Evolutionary conservation across 1,140 invertebrate species (phyloP).

Genomic region (Aphaenogaster floridana): DNA sequence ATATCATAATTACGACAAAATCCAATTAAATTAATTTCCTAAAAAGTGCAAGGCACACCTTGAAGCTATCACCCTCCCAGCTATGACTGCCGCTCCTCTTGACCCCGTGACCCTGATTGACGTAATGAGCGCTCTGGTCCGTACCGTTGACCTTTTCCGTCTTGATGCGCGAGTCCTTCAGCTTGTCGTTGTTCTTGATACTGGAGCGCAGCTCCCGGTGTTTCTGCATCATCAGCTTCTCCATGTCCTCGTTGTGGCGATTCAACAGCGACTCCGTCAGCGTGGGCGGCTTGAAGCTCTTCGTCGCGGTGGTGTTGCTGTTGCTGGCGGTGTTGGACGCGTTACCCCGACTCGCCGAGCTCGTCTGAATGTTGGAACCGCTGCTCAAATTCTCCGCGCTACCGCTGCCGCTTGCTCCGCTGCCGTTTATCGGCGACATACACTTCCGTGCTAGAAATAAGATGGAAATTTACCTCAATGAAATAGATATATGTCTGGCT

Average conservation of each 20-base stretch:
- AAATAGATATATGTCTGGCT: not conserved
- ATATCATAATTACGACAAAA: not conserved
- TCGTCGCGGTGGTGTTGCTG: slow-evolving; percentile 65
- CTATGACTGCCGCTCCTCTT: slow-evolving; percentile 80
- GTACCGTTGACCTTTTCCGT: slow-evolving; percentile 72
- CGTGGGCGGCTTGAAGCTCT: slow-evolving; percentile 86
- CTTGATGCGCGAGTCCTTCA: slow-evolving; percentile 83
- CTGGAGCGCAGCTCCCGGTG: slow-evolving; percentile 89
- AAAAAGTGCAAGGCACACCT: slow-evolving; percentile 66
- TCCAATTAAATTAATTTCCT: not conserved
- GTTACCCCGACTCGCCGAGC: slow-evolving; percentile 78
- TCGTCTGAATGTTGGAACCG: slow-evolving; percentile 85
- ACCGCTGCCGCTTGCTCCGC: slow-evolving; percentile 87
- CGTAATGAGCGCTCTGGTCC: slow-evolving; percentile 44
- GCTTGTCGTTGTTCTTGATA: slow-evolving; percentile 85
- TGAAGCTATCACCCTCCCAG: slow-evolving; percentile 76
- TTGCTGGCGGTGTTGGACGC: slow-evolving; percentile 72
- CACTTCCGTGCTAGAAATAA: slow-evolving; percentile 83
- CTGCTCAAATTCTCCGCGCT: slow-evolving; percentile 88
- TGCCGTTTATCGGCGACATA: slow-evolving; percentile 86
- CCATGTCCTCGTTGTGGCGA: slow-evolving; percentile 93
- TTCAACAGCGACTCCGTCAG: slow-evolving; percentile 90
- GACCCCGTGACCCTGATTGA: slow-evolving; percentile 70
- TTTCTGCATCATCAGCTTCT: slow-evolving; percentile 91
- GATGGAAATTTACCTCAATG: not conserved